Conservation (phyloP, 1,140 invertebrate species). For the Papilio aristodemus region DNA sequence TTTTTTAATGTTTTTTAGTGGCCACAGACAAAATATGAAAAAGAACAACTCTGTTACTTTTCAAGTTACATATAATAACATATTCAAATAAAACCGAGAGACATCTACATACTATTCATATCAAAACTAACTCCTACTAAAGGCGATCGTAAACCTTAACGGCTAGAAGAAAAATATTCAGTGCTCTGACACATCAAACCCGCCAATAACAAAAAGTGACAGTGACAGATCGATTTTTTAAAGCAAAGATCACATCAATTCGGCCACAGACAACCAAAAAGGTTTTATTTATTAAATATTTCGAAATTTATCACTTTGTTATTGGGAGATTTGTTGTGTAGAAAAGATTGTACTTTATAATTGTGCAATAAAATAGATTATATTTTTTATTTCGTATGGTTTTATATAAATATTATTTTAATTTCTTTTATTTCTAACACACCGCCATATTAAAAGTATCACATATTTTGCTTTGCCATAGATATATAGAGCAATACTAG, state of each 20-base stretch:
- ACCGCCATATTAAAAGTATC: background rate
- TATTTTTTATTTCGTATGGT: background rate
- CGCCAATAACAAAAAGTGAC: slow-evolving; percentile 23
- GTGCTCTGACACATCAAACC: slow-evolving; percentile 16
- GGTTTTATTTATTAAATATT: background rate
- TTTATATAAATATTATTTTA: slow-evolving; percentile 7
- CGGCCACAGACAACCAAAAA: background rate
- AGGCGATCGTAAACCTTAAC: slow-evolving; percentile 22
- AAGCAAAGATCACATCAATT: background rate
- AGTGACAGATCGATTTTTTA: slow-evolving; percentile 13
- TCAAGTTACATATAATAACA: background rate
- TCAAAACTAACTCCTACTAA: slow-evolving; percentile 19
- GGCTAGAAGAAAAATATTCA: slow-evolving; percentile 27
- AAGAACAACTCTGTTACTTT: too few species aligned
- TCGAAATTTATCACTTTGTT: background rate
- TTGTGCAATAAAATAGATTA: slow-evolving; percentile 21
- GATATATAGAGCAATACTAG: background rate
- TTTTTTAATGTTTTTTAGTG: too few species aligned
- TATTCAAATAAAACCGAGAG: slow-evolving; percentile 22
- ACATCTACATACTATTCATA: slow-evolving; percentile 14
- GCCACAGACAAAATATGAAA: too few species aligned
- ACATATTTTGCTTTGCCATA: slow-evolving; percentile 11
- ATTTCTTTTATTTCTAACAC: background rate
- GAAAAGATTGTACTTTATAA: slow-evolving; percentile 20
- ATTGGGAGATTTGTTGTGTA: background rate